Conservation (phyloP, 2,888 invertebrate genomes). For the Clistopyga incitator region DNA sequence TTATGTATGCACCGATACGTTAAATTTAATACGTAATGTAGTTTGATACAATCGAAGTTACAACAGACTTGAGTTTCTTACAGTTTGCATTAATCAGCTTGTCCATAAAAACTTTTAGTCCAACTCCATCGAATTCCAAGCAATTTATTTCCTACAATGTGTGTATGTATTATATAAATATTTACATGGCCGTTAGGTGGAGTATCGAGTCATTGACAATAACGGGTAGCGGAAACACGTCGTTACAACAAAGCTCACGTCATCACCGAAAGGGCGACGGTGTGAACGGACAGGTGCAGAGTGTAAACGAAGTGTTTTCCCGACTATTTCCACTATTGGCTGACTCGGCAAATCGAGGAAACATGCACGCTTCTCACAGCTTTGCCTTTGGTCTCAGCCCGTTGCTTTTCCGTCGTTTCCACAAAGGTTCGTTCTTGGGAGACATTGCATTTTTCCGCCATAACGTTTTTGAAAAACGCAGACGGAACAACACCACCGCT, state of each 20-base stretch:
- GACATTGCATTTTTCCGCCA: constrained; percentile 48
- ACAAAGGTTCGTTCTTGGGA: constrained; percentile 13
- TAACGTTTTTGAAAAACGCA: neutral
- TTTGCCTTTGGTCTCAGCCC: constrained; percentile 13
- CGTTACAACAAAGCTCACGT: neutral
- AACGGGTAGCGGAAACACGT: neutral
- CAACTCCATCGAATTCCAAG: too few relatives aligned
- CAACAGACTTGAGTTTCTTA: too few relatives aligned
- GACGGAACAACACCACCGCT: constrained; percentile 11
- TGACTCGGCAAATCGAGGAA: constrained; percentile 18
- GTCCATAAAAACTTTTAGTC: too few relatives aligned
- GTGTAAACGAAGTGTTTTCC: constrained; percentile 26
- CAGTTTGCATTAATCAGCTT: too few relatives aligned
- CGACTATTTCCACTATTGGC: neutral
- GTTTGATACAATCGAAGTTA: too few relatives aligned
- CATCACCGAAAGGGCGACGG: neutral
- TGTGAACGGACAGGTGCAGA: constrained; percentile 30
- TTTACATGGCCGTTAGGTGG: neutral
- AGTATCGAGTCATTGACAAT: constrained; percentile 9
- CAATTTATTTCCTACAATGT: neutral
- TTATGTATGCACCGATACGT: too few relatives aligned
- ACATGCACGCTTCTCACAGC: constrained; percentile 26
- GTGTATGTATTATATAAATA: neutral
- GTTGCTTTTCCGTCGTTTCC: constrained; percentile 20
- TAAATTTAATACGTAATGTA: too few relatives aligned